Percentiles rank a stretch among this genome's conserved stretches.
Conservation (phyloP, 2,888 invertebrate genomes). For the Thera britannica region DNA sequence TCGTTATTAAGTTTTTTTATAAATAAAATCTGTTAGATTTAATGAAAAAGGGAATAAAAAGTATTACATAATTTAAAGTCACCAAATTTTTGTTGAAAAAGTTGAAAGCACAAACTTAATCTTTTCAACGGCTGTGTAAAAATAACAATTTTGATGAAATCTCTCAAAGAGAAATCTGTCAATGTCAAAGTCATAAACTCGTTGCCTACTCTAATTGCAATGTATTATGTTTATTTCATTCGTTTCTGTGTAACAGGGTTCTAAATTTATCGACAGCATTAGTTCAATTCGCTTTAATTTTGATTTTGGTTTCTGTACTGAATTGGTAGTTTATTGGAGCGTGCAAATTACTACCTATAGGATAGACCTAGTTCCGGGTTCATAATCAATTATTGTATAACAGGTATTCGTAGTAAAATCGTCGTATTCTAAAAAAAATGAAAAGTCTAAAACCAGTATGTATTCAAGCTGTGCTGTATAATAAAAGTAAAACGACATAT, state of each 20-base stretch:
- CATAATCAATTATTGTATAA: conserved; percentile 10
- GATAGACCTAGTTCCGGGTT: conserved; percentile 12
- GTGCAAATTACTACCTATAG: conserved; percentile 22
- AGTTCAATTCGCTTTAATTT: conserved; percentile 57
- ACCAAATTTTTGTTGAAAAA: no score
- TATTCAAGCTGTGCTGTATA: conserved; percentile 4
- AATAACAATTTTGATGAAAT: no score
- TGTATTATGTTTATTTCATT: neutral
- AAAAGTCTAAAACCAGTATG: neutral
- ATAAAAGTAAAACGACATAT: conserved; percentile 15
- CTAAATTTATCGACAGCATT: conserved; percentile 48
- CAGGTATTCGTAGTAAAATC: neutral
- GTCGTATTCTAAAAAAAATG: neutral
- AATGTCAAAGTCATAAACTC: no score
- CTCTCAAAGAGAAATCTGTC: no score
- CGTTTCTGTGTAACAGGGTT: conserved; percentile 30
- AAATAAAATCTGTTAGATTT: no score
- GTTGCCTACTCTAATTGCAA: neutral
- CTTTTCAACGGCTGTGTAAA: no score
- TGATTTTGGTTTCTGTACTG: conserved; percentile 53
- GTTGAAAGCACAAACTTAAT: no score
- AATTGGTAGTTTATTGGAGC: conserved; percentile 42
- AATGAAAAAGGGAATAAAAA: no score
- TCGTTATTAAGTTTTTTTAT: no score
- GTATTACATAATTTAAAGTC: no score